Evolutionary conservation across 2,113 vertebrate genomes (phyloP).

Genomic region (Catharus bicknelli): DNA sequence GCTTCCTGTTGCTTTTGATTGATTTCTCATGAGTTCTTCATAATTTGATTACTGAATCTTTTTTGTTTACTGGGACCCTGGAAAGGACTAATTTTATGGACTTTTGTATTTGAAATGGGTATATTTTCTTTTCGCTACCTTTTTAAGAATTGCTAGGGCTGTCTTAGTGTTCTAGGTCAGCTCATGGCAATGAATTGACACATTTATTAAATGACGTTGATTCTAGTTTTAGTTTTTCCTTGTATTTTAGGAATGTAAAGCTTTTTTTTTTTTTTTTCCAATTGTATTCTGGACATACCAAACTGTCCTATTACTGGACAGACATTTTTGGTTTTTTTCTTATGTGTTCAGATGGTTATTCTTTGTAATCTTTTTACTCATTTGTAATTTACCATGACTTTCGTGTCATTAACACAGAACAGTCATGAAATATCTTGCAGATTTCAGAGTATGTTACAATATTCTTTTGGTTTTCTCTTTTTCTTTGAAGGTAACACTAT

Average conservation of each 20-base stretch:
- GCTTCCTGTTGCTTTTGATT: neutral
- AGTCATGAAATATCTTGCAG: neutral
- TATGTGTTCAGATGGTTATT: neutral
- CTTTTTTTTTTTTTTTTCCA: neutral
- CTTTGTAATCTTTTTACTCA: neutral
- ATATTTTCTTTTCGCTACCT: neutral
- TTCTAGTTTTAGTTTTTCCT: neutral
- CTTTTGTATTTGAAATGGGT: neutral
- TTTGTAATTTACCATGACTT: neutral
- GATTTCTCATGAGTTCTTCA: neutral
- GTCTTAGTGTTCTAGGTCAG: neutral
- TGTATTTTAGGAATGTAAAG: neutral
- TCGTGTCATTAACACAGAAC: neutral
- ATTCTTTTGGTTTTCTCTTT: neutral
- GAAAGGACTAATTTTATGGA: neutral
- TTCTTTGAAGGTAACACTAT: neutral
- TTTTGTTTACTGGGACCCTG: neutral
- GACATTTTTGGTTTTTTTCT: neutral
- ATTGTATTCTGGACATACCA: neutral
- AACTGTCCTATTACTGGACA: neutral
- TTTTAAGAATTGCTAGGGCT: neutral
- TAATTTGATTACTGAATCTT: neutral
- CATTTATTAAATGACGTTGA: neutral
- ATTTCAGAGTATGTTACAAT: neutral
- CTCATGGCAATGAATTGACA: neutral